These are phyloP conservation scores for Cartodere bifasciata DNA, from an alignment of 2,888 invertebrate genomes.

Conservation along the genomic window DNA sequence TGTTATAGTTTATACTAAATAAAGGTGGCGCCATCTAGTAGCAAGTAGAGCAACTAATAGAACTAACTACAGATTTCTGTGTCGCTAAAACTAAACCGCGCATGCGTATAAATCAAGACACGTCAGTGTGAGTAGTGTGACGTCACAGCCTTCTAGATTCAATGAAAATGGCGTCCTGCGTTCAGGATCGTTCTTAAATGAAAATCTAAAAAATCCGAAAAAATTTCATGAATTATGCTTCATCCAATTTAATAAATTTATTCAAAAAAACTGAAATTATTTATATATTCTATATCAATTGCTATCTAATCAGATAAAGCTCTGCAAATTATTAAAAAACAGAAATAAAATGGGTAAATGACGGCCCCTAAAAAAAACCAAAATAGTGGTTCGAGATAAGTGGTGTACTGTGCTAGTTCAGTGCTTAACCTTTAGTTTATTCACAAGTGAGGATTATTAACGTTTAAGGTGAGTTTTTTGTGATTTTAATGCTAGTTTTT, in stretches of 20 bases:
- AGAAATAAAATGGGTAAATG: constrained; percentile 14
- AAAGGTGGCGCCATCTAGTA: too few species aligned
- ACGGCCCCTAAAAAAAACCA: constrained; percentile 17
- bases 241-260: constrained; percentile 28
- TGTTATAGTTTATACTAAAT: too few species aligned
- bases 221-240: constrained; percentile 31
- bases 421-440: constrained; percentile 15
- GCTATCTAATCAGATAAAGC: constrained; percentile 18
- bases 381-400: constrained; percentile 17
- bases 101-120: too few species aligned
- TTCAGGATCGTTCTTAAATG: constrained; percentile 30
- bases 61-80: too few species aligned
- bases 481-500: constrained; percentile 15
- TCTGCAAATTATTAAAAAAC: constrained; percentile 15
- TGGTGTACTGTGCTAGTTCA: constrained; percentile 15
- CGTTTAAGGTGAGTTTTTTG: constrained; percentile 15
- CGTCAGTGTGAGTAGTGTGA: too few species aligned
- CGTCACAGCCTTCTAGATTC: too few species aligned
- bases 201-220: constrained; percentile 25
- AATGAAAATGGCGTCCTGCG: constrained; percentile 30
- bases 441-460: constrained; percentile 24
- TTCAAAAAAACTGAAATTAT: constrained; percentile 17
- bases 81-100: too few species aligned
- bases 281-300: constrained; percentile 11
- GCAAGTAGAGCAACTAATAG: too few species aligned